Evolutionary conservation across 1,140 invertebrate genomes (phyloP).

Genomic region (Stenopsyche tienmushanensis): DNA sequence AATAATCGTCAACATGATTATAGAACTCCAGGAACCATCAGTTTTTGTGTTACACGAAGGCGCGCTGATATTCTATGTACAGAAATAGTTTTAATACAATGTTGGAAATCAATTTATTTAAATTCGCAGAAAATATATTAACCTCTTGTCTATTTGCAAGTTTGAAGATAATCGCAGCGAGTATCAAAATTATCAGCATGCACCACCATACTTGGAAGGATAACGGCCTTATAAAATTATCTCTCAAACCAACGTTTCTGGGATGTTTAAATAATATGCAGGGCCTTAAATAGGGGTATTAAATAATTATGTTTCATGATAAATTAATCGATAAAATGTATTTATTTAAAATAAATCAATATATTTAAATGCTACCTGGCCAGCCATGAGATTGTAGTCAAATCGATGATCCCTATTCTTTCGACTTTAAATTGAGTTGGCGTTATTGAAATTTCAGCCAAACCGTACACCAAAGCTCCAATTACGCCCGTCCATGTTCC

Average conservation of each 20-base stretch:
- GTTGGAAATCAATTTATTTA: no score
- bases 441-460: conserved; percentile 33
- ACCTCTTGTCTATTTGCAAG: conserved; percentile 22
- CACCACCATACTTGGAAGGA: conserved; percentile 27
- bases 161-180: conserved; percentile 18
- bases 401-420: conserved; percentile 26
- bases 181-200: conserved; percentile 12
- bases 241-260: conserved; percentile 20
- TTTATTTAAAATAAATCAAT: neutral
- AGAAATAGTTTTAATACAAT: no score
- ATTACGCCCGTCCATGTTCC: conserved; percentile 34
- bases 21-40: conserved; percentile 34
- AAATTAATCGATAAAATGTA: neutral
- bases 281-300: conserved; percentile 24
- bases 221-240: conserved; percentile 30
- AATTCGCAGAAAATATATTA: no score
- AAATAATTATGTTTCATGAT: conserved; percentile 3
- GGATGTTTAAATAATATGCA: conserved; percentile 32
- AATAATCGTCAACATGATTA: conserved; percentile 19
- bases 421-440: conserved; percentile 36
- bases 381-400: conserved; percentile 31
- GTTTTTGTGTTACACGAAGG: neutral
- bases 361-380: conserved; percentile 20
- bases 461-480: conserved; percentile 21
- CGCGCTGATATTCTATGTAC: no score